Evolutionary conservation across 2,797 vertebrate genomes (phyloP).

Genomic region (Pipistrellus pipistrellus): DNA sequence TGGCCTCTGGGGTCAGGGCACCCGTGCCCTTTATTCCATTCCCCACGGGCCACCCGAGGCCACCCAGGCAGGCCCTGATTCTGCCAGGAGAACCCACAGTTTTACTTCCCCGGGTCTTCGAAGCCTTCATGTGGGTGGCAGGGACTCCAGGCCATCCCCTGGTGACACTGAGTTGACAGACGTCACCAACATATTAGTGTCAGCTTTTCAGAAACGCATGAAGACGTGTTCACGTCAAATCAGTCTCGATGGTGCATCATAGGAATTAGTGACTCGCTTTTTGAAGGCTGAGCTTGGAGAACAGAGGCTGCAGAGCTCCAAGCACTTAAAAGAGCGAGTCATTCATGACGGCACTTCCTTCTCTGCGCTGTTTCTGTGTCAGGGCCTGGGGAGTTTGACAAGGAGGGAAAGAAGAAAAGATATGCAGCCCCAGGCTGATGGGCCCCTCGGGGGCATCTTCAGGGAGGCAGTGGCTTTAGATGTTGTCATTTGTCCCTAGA

Average conservation of each 20-base stretch:
- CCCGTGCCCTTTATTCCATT: neutral
- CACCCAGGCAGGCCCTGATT: neutral
- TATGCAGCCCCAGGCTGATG: neutral
- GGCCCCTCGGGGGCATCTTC: neutral
- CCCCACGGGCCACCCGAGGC: neutral
- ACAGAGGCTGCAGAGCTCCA: neutral
- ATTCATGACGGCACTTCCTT: conserved; percentile 14
- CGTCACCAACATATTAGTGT: neutral
- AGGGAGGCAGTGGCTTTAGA: conserved; percentile 52
- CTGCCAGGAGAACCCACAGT: neutral
- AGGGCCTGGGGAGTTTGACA: neutral
- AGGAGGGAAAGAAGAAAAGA: neutral
- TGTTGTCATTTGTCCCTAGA: neutral
- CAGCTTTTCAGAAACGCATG: conserved; percentile 33
- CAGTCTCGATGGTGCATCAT: neutral
- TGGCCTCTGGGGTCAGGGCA: neutral
- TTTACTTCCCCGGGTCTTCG: neutral
- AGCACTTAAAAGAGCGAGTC: neutral
- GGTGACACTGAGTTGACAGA: neutral
- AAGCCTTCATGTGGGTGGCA: neutral
- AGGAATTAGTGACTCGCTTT: neutral
- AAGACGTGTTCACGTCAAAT: neutral
- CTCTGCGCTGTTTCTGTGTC: neutral
- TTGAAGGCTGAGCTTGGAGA: neutral
- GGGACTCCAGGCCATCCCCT: neutral